Conservation (phyloP, 2,113 vertebrate species). For the Pangasianodon gigas region DNA sequence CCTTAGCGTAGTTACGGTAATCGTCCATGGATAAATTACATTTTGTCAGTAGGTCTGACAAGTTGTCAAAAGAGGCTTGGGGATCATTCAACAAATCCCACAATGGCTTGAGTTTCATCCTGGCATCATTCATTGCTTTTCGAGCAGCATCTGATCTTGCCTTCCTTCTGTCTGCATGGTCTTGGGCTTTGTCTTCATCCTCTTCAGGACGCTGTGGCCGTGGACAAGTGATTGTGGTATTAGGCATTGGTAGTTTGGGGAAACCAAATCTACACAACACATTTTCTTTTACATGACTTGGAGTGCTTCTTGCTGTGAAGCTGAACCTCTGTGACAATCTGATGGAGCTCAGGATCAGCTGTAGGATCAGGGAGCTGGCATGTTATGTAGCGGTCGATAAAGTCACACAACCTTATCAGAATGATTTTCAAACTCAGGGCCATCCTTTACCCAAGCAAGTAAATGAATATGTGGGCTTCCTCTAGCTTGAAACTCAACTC, state of each 20-base stretch:
- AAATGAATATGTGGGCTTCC: constrained; percentile 40
- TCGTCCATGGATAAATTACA: no score
- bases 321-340: constrained; percentile 52
- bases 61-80: no score
- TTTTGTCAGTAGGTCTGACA: no score
- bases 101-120: no score
- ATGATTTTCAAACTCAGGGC: constrained; percentile 15
- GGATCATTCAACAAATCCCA: no score
- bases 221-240: not conserved
- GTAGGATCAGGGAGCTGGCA: constrained; percentile 48
- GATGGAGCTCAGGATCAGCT: constrained; percentile 47
- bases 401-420: constrained; percentile 21
- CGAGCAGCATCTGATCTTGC: not conserved
- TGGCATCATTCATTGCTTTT: no score
- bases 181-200: not conserved
- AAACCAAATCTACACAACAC: constrained; percentile 52
- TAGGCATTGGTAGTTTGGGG: constrained; percentile 36
- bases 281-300: constrained; percentile 36
- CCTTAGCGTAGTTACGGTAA: no score
- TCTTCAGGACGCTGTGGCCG: not conserved
- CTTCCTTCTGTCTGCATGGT: not conserved
- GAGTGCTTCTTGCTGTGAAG: constrained; percentile 54
- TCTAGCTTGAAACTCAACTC: constrained; percentile 52
- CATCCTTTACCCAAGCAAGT: constrained; percentile 29
- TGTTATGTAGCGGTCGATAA: constrained; percentile 48